Base-by-base conservation (phyloP, 2,797 vertebrate genomes). In the Pristis pectinata region DNA sequence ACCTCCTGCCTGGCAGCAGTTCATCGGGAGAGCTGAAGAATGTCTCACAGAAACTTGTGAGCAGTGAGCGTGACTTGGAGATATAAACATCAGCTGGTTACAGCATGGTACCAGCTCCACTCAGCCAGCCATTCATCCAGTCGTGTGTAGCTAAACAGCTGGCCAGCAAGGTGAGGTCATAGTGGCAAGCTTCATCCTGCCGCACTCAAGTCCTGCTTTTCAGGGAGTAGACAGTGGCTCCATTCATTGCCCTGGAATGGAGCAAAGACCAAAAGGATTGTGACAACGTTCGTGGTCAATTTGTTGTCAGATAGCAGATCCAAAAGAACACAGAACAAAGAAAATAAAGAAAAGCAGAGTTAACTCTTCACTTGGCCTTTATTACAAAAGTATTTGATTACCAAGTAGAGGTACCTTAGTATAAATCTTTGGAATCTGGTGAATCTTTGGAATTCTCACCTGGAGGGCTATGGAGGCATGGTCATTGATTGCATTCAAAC, bases 71-170 rank as follows among this genome's bases (percentile, higher is more conserved):
- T 94, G 92, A 76, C 44, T 41, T 74, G 44, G 61, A 41, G 10
- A 76, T 94, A 34, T 49, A 17, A 49, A 72, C 64, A 74, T 93
- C 92, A 72, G 92, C 92, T 6, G 64, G 92, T 72, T 67, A 56
- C 92, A 94, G 70, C 70, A 34, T 94, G 92, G 92, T 30, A 94
- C 92, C 70, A 94, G 27, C 91, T 49, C n/a, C 17, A 24, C 92
- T 53, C 34, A 19, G 92, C 64, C 91, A 72, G 92, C 70, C 91
- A 37, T 22, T 72, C n/a, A 49, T 44, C 67, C 41, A 49, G 37
- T 56, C 1, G 30, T 6, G 30, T 15, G 37, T 92, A 94, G 70
- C 44, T n/a, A 34, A 94, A 76, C 70, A 76, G 41, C 92, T 74
- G 92, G 67, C 49, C 15, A 94, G 92, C 11, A 53, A 74, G 92